Evolutionary conservation across 2,888 invertebrate genomes (phyloP), one percentile per base, ranked within the genome.

Genomic region (Tromatobia lineatoria): DNA sequence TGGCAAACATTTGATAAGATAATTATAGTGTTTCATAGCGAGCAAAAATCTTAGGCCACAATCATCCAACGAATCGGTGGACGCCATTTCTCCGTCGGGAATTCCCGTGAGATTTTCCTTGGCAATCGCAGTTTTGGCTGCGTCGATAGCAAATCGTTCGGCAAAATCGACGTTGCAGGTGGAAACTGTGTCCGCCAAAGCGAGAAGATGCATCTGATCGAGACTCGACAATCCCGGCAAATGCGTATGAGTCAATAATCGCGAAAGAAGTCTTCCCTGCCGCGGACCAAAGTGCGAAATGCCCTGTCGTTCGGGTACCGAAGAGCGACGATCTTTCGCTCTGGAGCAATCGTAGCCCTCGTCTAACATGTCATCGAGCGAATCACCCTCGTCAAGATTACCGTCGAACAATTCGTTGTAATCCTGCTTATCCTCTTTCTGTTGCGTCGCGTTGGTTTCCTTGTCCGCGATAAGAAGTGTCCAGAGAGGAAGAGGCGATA

Each of bases 161-260:
- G 98, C 97, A 90, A 98, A 96, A 91, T 98, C 97, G 0, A 97
- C 97, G 90, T 98, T 98, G 90, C 98, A 98, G 0, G 98, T 98
- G 0, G 98, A 97, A 0, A 99, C 99, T 0, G 99, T 99, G 91
- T 99, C 99, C 13, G 99, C 99, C 83, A 99, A 94, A 0, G 99
- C 99, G n/a, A 99, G 94, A 83, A 99, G 95, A 94, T 99, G 99
- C 99, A 99, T 99, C 94, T 99, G 99, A 94, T 99, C 99, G 75
- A 99, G 95, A 88, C 99, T 99, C 3, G 98, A 98, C 52, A 99
- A 94, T 0, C 99, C 99, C 0, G 99, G 99, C 45, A 99, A 94
- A 94, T 98, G 98, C 0, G 98, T 98, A 94, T 99, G 99, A 0
- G 99, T 99, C 52, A 99, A 94, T 10, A 99, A 95, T 2, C 98